These are phyloP conservation scores for Nymphicus hollandicus DNA, from an alignment of 2,113 vertebrate species.

Conservation along the genomic window DNA sequence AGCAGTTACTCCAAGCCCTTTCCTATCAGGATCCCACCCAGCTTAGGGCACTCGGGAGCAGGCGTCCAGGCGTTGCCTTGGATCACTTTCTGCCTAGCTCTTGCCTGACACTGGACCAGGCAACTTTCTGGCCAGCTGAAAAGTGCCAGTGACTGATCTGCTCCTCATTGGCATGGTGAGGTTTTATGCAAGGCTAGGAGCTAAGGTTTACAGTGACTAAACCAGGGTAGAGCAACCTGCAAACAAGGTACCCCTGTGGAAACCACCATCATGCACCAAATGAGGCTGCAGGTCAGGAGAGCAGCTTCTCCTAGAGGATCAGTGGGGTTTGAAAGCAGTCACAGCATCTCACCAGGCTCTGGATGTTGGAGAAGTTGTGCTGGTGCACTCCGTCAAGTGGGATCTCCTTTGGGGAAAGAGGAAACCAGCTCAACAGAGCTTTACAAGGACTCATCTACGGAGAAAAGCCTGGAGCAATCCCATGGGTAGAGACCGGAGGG, in stretches of 20 bases:
- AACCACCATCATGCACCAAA: background rate
- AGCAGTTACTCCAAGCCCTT: background rate
- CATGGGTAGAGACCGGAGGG: rapidly evolving
- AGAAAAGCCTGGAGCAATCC: background rate
- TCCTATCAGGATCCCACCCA: background rate
- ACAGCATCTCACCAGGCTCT: background rate
- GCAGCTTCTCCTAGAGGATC: background rate
- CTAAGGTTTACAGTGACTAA: background rate
- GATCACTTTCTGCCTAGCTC: background rate
- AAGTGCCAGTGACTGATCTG: background rate
- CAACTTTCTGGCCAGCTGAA: background rate
- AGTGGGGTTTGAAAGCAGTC: background rate
- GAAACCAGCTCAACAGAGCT: background rate
- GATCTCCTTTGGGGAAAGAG: background rate
- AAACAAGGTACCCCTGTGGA: background rate
- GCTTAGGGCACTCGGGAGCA: rapidly evolving
- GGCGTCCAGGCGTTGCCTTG: background rate
- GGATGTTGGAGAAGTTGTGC: background rate
- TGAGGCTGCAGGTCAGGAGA: background rate
- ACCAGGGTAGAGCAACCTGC: background rate
- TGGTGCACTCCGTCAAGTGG: rapidly evolving
- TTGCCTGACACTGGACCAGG: background rate
- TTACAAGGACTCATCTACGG: background rate
- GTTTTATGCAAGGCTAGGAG: background rate
- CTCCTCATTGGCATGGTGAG: background rate